Evolutionary conservation across 2,113 vertebrate genomes (phyloP), one percentile per base, ranked within the genome.

Genomic region (Spea multiplicata): DNA sequence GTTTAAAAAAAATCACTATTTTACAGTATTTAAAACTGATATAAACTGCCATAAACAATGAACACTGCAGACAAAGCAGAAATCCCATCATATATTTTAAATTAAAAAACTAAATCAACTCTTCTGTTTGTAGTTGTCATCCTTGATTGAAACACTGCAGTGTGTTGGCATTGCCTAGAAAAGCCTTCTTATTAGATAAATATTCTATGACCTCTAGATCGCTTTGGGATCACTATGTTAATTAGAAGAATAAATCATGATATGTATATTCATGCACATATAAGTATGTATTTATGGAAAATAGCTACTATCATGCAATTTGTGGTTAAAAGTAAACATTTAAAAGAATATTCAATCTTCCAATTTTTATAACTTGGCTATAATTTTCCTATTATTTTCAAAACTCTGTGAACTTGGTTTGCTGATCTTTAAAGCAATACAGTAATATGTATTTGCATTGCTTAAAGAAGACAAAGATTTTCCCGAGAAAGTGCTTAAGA

Each of bases 281-380:
- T 53, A 53, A n/a, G n/a, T 76, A 76, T 76, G 50, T 76, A 76
- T 76, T 76, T 59, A 76, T 76, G 74, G 52, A 76, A 68, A 68
- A 68, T 30, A 69, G 52, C 46, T 57, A 17, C 17, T 52, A 69
- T 16, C 8, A 5, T 4, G 9, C 64, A 66, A 66, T 75, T 52
- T 67, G 30, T 55, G 66, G 17, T 65, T 61, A 46, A 75, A 75
- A 75, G 71, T 17, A 14, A 74, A 17, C 44, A 48, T 74, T 74
- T 14, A 3, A 50, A 52, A 49, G 49, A 65, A 61, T 64, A 64
- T 64, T 64, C 13, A 30, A 17, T 64, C 14, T 64, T 5, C 16
- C 61, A 64, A 61, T 30, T 8, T 64, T 17, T 64, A 61, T 5
- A 2, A 30, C 4, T 30, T 3, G 3, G n/a, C 17, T 30, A 8